Evolutionary conservation across 2,888 invertebrate species (phyloP).

Genomic region (Ochropleura plecta): DNA sequence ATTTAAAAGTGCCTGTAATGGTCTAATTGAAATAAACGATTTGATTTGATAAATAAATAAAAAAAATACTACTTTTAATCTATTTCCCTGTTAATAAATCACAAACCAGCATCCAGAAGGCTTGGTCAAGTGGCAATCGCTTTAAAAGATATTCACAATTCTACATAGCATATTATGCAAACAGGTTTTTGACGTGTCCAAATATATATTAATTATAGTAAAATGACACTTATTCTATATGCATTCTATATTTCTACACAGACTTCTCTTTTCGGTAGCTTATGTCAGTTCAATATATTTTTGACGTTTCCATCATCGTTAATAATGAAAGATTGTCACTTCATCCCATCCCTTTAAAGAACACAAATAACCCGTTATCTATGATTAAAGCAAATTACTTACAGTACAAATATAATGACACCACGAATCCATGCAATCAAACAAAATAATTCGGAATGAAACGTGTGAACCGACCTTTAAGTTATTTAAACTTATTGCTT

Average conservation of each 20-base stretch:
- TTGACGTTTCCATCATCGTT: neutral
- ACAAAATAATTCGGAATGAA: neutral
- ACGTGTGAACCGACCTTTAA: constrained; percentile 25
- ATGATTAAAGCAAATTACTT: neutral
- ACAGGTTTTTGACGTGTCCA: too few relatives aligned
- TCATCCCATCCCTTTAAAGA: neutral
- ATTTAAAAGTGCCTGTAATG: too few relatives aligned
- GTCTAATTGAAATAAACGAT: too few relatives aligned
- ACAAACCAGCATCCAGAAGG: neutral
- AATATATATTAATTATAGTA: too few relatives aligned
- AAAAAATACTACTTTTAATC: neutral
- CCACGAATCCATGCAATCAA: neutral
- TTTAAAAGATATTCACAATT: too few relatives aligned
- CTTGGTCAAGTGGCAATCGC: neutral
- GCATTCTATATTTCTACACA: too few relatives aligned
- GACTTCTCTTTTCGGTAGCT: neutral
- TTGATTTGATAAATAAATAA: too few relatives aligned
- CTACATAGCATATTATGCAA: too few relatives aligned
- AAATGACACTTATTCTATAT: too few relatives aligned
- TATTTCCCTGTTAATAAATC: neutral
- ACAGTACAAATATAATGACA: constrained; percentile 1
- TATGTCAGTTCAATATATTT: neutral
- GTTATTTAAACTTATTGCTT: neutral
- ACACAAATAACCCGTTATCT: neutral
- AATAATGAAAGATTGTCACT: neutral